Percentiles rank a stretch among this genome's conserved stretches.
These are phyloP conservation scores for Sebastes wilsoni DNA, from an alignment of 2,797 vertebrate genomes.

Conservation along the genomic window DNA sequence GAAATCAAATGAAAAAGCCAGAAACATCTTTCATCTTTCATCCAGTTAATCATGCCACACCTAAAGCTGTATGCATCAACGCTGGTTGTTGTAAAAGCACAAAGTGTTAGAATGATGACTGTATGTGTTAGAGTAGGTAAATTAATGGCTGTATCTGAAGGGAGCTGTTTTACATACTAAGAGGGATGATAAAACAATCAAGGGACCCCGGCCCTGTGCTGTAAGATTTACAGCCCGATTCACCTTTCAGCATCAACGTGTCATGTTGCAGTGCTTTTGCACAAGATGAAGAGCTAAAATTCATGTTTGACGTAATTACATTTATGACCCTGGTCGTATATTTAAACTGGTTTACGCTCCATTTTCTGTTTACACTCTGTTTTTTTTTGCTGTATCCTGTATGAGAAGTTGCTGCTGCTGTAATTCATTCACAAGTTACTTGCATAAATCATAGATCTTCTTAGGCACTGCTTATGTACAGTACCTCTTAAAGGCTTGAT, in stretches of 20 bases:
- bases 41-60: conserved; percentile 14
- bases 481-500: background rate
- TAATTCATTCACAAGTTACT: background rate
- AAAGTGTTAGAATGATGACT: background rate
- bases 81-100: background rate
- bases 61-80: background rate
- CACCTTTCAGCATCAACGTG: background rate
- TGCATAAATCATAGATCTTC: background rate
- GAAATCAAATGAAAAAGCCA: conserved; percentile 31
- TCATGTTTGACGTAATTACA: background rate
- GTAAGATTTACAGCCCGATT: background rate
- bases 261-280: background rate
- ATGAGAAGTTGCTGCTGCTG: background rate
- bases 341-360: background rate
- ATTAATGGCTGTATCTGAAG: background rate
- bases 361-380: background rate
- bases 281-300: background rate
- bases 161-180: background rate
- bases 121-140: background rate
- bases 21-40: conserved; percentile 32
- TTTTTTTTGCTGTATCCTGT: background rate
- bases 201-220: background rate
- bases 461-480: background rate
- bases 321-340: background rate
- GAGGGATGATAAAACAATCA: conserved; percentile 8